phyloP scores from a whole-genome alignment of 2,888 invertebrate species.

The Drepana falcataria region DNA sequence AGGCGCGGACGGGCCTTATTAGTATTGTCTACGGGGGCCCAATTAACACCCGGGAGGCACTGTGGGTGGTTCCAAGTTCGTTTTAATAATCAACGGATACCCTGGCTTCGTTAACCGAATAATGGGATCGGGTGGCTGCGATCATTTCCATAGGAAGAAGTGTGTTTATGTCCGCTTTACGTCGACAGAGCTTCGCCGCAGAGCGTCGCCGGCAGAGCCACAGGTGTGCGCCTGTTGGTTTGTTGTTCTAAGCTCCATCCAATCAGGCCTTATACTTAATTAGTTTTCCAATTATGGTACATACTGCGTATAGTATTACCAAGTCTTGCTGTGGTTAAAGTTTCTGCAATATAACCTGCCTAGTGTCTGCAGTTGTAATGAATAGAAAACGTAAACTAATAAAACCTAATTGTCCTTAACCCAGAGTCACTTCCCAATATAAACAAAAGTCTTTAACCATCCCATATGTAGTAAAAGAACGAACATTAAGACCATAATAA shows the following conservation, averaged over 20 bases:
- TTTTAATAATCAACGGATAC: conserved; percentile 77
- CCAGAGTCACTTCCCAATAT: too few relatives aligned
- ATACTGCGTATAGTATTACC: neutral
- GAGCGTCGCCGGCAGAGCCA: conserved; percentile 12
- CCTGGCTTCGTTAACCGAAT: conserved; percentile 74
- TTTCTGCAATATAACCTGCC: too few relatives aligned
- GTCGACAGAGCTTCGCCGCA: neutral
- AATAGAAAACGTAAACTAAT: too few relatives aligned
- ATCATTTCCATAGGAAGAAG: conserved; percentile 29
- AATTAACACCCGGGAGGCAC: conserved; percentile 74
- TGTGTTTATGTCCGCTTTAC: conserved; percentile 9
- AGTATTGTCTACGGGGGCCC: conserved; percentile 79
- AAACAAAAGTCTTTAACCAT: neutral
- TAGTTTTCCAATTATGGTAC: neutral
- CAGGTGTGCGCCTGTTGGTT: conserved; percentile 29
- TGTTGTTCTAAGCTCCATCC: conserved; percentile 15
- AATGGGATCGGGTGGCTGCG: conserved; percentile 64
- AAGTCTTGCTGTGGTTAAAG: too few relatives aligned
- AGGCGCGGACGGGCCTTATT: conserved; percentile 78
- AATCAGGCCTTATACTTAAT: neutral
- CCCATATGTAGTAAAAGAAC: neutral
- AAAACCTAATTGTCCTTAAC: too few relatives aligned
- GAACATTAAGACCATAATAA: neutral
- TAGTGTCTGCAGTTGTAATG: too few relatives aligned
- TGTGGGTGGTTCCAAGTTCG: conserved; percentile 70